A percentile compares a stretch with the other conserved stretches of the same genome.
These are phyloP conservation scores for Tamias sibiricus DNA, from an alignment of 2,113 vertebrate genomes.

Conservation along the genomic window DNA sequence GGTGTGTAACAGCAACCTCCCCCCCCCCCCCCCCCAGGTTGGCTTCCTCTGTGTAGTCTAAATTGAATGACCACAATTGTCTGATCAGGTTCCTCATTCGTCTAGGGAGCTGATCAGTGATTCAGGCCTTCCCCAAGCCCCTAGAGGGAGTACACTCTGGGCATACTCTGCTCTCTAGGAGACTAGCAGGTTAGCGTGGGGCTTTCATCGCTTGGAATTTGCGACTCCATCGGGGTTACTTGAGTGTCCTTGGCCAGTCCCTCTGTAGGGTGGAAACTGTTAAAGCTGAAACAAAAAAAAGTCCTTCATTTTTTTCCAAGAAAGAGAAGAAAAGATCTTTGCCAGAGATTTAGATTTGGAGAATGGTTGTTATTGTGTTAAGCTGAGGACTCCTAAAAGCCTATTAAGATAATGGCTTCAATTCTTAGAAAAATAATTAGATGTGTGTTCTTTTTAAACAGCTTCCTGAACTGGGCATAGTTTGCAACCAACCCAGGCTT, in stretches of 20 bases:
- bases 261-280: neutral
- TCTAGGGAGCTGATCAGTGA: neutral
- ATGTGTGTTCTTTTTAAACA: neutral
- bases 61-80: accelerated
- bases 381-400: neutral
- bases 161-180: neutral
- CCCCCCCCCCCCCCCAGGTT: no score
- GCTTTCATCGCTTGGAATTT: neutral
- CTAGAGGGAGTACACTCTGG: neutral
- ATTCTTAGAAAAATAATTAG: neutral
- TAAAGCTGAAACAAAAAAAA: neutral
- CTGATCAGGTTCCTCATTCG: accelerated
- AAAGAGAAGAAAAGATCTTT: neutral
- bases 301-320: neutral
- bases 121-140: accelerated
- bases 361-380: neutral
- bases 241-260: neutral
- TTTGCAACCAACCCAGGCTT: neutral
- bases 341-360: neutral
- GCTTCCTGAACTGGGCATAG: neutral
- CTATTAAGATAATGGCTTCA: neutral
- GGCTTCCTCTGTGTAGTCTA: accelerated
- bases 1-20: no score
- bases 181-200: accelerated
- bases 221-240: accelerated